These are phyloP conservation scores for Cryptotermes secundus DNA, from an alignment of 1,140 invertebrate species.

Conservation along the genomic window DNA sequence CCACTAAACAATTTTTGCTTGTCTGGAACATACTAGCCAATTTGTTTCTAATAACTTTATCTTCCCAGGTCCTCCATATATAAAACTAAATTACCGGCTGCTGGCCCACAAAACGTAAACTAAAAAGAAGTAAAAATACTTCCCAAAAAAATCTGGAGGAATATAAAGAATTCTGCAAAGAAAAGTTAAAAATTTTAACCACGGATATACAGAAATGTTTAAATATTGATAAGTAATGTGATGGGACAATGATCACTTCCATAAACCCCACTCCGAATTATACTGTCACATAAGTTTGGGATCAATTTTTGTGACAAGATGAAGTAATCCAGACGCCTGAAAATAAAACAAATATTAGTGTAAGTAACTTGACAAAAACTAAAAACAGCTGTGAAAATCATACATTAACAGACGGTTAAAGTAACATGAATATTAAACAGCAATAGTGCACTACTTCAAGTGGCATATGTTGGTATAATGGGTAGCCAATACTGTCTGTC, in stretches of 20 bases:
- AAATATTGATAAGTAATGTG: slow-evolving; percentile 58
- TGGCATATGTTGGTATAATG: not conserved
- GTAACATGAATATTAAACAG: not conserved
- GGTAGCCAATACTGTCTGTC: not conserved
- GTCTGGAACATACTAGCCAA: too few species aligned
- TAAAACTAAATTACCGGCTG: not conserved
- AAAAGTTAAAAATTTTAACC: too few species aligned
- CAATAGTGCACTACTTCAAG: not conserved
- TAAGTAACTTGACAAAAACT: not conserved
- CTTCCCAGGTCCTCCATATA: too few species aligned
- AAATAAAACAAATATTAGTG: not conserved
- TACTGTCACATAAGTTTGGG: slow-evolving; percentile 75
- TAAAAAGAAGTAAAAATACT: not conserved
- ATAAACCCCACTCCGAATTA: slow-evolving; percentile 69
- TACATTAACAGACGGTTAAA: not conserved
- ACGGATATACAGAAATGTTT: not conserved
- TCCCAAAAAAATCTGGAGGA: not conserved
- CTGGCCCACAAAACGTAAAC: not conserved
- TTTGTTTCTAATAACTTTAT: too few species aligned
- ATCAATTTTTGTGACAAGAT: slow-evolving; percentile 79
- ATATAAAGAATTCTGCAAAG: not conserved
- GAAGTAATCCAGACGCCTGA: slow-evolving; percentile 85
- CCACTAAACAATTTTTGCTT: too few species aligned
- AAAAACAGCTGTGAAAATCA: not conserved
- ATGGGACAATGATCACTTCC: slow-evolving; percentile 92